Evolutionary conservation across 2,888 invertebrate species (phyloP).

Genomic region (Ochropleura leucogaster): DNA sequence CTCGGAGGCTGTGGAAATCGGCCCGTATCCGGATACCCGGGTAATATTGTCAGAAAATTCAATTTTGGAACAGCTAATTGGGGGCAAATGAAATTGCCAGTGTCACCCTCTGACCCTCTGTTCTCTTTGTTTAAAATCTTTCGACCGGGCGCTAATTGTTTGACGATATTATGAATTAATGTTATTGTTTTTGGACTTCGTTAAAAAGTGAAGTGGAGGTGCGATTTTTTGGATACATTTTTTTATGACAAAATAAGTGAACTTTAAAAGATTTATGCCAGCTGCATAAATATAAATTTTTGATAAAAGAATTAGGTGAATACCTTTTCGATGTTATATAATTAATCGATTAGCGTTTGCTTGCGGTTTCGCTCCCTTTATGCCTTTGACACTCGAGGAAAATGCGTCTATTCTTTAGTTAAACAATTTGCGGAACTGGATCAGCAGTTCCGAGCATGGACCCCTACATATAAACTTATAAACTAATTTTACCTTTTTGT

Average conservation of each 20-base stretch:
- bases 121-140: constrained; percentile 73
- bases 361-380: no score
- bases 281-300: background rate
- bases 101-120: constrained; percentile 81
- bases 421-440: no score
- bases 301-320: background rate
- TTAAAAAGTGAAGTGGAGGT: constrained; percentile 7
- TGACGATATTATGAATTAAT: constrained; percentile 84
- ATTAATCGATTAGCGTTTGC: background rate
- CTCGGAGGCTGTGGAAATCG: constrained; percentile 81
- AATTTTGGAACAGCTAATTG: constrained; percentile 88
- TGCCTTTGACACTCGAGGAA: no score
- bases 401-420: no score
- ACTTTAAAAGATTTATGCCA: no score
- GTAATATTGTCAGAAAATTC: constrained; percentile 88
- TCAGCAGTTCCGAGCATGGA: no score
- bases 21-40: constrained; percentile 88
- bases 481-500: no score
- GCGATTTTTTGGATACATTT: background rate
- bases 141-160: constrained; percentile 83
- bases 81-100: constrained; percentile 87
- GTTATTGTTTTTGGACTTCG: constrained; percentile 73
- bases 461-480: no score
- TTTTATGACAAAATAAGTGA: background rate
- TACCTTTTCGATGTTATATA: background rate